Base-by-base conservation (phyloP, 2,113 vertebrate genomes). In the Lipophrys pholis region DNA sequence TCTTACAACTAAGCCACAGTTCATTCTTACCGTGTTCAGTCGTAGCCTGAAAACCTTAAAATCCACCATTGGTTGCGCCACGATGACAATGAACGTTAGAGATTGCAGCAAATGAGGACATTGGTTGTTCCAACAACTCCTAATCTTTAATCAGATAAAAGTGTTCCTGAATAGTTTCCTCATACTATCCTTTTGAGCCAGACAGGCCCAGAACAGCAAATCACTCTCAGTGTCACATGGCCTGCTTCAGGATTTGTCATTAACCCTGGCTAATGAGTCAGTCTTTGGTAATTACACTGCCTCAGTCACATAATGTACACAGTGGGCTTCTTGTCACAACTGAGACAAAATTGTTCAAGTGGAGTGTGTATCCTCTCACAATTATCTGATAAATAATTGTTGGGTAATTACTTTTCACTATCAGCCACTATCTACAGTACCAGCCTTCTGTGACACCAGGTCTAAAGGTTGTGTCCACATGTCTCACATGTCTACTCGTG, bases 381-480 rank as follows among this genome's bases (percentile, higher is more conserved):
- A 50, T 71, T 12, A 72, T n/a, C 59, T 64, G 35, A 69, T 30
- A 12, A 46, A 14, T 14, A 60, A 67, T 11, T 6, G 45, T 50
- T 51, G 15, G 50, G 12, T 52, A 49, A 58, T 61, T 11, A 64
- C 11, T 4, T 56, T 58, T 61, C 21, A n/a, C n/a, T n/a, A n/a
- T n/a, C n/a, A 54, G 12, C 55, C 41, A 66, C 45, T 83, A 70
- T 74, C 62, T 49, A 16, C 50, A 40, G 11, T 11, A 30, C 53
- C 56, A 36, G 56, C 8, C 50, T 46, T 14, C 8, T 30, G 48
- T 17, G 21, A 45, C 43, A 46, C n/a, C 14, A 14, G 39, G 86
- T 73, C 43, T 67, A 82, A 57, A 89, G 83, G 76, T 86, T 78
- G 60, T 64, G 50, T 74, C 53, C 48, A 84, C 78, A 76, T 2